Evolutionary conservation across 2,113 vertebrate genomes (phyloP).

Genomic region (Otolemur garnettii): DNA sequence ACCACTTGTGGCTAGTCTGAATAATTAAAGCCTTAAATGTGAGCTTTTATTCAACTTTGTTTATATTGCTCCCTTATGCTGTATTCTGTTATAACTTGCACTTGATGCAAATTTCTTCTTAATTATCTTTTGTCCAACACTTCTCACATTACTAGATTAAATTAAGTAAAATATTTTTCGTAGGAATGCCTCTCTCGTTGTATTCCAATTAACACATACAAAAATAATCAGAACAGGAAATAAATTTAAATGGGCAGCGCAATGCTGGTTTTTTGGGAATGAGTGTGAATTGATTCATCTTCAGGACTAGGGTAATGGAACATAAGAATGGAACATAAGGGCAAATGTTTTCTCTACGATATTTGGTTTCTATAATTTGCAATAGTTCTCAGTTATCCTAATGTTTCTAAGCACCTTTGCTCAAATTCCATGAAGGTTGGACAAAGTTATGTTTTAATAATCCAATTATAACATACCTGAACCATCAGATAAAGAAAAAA

Average conservation of each 20-base stretch:
- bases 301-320: not conserved
- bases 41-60: not conserved
- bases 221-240: not conserved
- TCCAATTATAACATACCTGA: not conserved
- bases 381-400: not conserved
- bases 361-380: not conserved
- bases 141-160: not conserved
- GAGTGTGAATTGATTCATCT: not conserved
- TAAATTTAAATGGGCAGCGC: not conserved
- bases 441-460: conserved; percentile 16
- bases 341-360: not conserved
- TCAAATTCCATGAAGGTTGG: not conserved
- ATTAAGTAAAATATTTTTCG: not conserved
- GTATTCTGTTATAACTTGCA: not conserved
- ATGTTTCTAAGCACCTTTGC: not conserved
- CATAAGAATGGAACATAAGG: not conserved
- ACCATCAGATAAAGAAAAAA: not conserved
- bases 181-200: not conserved
- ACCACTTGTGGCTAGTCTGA: not conserved
- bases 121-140: not conserved
- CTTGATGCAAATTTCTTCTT: not conserved
- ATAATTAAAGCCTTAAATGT: not conserved
- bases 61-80: not conserved
- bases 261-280: not conserved
- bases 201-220: not conserved